Evolutionary conservation across 1,140 invertebrate species (phyloP).

Genomic region (Drosophila arizonae): DNA sequence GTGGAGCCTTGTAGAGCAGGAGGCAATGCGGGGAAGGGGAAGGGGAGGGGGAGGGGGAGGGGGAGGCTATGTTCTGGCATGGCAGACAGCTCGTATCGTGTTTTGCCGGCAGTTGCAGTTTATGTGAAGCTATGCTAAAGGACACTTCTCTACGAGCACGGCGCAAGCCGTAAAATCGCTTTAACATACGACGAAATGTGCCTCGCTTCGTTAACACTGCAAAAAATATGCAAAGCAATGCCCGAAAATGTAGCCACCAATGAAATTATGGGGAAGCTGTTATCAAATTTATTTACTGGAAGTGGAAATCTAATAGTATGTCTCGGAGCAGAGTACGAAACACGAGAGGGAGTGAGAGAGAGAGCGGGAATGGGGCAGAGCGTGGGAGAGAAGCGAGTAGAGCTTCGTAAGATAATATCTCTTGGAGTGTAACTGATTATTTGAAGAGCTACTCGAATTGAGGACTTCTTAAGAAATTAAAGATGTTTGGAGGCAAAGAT

Average conservation of each 20-base stretch:
- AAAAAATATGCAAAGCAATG: background rate
- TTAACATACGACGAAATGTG: slow-evolving; percentile 36
- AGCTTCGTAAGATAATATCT: too few species aligned
- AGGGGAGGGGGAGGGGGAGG: too few species aligned
- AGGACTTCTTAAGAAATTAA: too few species aligned
- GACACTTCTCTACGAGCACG: slow-evolving; percentile 37
- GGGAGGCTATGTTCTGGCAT: background rate
- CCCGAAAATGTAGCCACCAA: slow-evolving; percentile 6
- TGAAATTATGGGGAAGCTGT: slow-evolving; percentile 1
- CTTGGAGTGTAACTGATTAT: too few species aligned
- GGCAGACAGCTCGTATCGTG: slow-evolving; percentile 36
- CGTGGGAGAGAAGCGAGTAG: too few species aligned
- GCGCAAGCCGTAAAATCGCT: slow-evolving; percentile 50
- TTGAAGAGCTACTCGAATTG: too few species aligned
- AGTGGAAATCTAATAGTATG: background rate
- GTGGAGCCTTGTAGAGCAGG: background rate
- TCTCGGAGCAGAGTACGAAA: background rate
- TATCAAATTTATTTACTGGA: background rate
- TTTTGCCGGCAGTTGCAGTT: slow-evolving; percentile 56
- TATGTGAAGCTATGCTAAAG: slow-evolving; percentile 62
- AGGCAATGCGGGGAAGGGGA: too few species aligned
- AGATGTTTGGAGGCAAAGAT: background rate
- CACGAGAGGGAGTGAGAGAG: too few species aligned
- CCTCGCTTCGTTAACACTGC: slow-evolving; percentile 24
- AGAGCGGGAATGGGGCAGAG: too few species aligned